Evolutionary conservation across 2,888 invertebrate genomes (phyloP).

Genomic region (Xanthia togata): DNA sequence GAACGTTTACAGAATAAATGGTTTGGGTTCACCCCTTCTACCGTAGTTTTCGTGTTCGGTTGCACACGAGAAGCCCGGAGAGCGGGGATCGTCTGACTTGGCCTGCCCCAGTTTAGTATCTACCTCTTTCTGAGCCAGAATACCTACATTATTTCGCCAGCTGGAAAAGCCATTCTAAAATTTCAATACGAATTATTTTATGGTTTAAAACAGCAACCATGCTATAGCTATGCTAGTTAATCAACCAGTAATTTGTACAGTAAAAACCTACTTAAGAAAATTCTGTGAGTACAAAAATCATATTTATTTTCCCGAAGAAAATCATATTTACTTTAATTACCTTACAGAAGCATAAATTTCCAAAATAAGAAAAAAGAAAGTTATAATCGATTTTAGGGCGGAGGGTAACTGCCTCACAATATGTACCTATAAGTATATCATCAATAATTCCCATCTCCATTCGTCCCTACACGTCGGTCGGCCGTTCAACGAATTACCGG

Average conservation of each 20-base stretch:
- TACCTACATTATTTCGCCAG: slow-evolving; percentile 32
- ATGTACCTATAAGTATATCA: slow-evolving; percentile 59
- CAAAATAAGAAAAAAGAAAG: slow-evolving; percentile 11
- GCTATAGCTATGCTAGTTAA: neutral
- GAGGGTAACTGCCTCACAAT: slow-evolving; percentile 48
- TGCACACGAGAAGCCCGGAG: slow-evolving; percentile 29
- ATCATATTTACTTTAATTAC: no score
- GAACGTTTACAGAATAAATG: slow-evolving; percentile 24
- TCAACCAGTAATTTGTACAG: neutral
- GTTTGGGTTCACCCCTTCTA: slow-evolving; percentile 25
- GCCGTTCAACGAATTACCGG: slow-evolving; percentile 76
- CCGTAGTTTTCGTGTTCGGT: slow-evolving; percentile 35
- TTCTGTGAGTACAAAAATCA: neutral
- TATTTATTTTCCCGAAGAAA: neutral
- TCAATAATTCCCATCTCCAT: slow-evolving; percentile 76
- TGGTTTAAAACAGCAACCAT: slow-evolving; percentile 8
- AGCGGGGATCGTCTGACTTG: slow-evolving; percentile 30
- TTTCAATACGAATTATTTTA: slow-evolving; percentile 13
- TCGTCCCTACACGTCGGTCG: slow-evolving; percentile 67
- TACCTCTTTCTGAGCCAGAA: slow-evolving; percentile 35
- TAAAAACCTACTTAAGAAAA: neutral
- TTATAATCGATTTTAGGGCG: slow-evolving; percentile 59
- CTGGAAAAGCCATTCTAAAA: slow-evolving; percentile 28
- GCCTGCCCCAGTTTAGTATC: slow-evolving; percentile 34
- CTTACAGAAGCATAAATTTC: neutral